Evolutionary conservation across 2,888 invertebrate species (phyloP), one percentile per base, ranked within the genome.

Genomic region (Lobophora halterata): DNA sequence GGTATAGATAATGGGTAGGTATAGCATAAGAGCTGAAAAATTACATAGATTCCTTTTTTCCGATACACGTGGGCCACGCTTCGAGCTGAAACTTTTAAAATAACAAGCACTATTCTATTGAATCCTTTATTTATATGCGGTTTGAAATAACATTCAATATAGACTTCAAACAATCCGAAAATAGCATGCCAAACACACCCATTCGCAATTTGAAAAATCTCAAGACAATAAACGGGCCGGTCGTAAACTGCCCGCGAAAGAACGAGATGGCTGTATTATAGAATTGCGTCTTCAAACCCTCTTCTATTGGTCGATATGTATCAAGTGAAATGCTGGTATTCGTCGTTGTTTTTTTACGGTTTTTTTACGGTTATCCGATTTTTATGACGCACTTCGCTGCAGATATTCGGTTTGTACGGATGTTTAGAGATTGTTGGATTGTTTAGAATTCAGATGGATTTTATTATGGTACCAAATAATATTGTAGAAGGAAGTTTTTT

Each of bases 371-470:
- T 8, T 67, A 63, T 63, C 66, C 70, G 71, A 70, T 66, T 71
- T 77, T 79, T 76, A 79, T 74, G 66, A 71, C 32, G 66, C 65
- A 65, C 65, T 77, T 71, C 55, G 50, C 50, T 61, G 58, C 74
- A 75, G 72, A 63, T 67, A 65, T 66, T 46, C 28, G 42, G 47
- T 45, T 42, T 49, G 37, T 37, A 41, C 55, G 58, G 60, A 38
- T 49, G 43, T 64, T 61, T 62, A 58, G 50, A 53, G 52, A 53
- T 65, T 67, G 60, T 61, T 62, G 56, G 53, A 55, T 46, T 53
- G 51, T 52, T 44, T 42, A 39, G 32, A 48, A 41, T 45, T 51
- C 47, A 26, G 19, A 41, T 47, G 21, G 24, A 23, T 36, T 31
- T 32, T 50, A 55, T 54, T n/a, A n/a, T n/a, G n/a, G n/a, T n/a